A percentile compares a stretch with the other conserved stretches of the same genome.
These are phyloP conservation scores for Cataglyphis hispanica DNA, from an alignment of 1,140 invertebrate species.

Conservation along the genomic window DNA sequence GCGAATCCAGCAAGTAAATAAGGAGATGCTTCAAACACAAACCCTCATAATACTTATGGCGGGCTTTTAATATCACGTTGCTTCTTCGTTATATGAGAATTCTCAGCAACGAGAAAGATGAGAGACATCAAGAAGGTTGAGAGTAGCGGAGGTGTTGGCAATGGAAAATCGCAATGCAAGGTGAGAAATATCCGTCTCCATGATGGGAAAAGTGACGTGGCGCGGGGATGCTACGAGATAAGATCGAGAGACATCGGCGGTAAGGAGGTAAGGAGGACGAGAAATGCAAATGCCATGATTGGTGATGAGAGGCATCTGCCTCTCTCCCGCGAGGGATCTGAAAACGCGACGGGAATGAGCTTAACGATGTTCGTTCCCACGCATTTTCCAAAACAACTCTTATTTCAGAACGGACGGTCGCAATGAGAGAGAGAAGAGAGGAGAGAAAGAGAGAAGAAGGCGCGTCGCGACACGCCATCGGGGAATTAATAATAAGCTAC, in stretches of 20 bases:
- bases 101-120: constrained; percentile 20
- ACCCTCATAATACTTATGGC: constrained; percentile 69
- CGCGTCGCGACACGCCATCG: not conserved
- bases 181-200: constrained; percentile 42
- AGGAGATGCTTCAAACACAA: constrained; percentile 63
- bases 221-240: constrained; percentile 13
- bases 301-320: constrained; percentile 52
- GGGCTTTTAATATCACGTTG: constrained; percentile 66
- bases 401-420: constrained; percentile 7
- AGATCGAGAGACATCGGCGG: constrained; percentile 44
- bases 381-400: constrained; percentile 69
- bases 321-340: not conserved
- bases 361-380: constrained; percentile 48
- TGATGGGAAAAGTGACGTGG: not conserved
- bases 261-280: constrained; percentile 56
- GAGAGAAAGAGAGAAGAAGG: constrained; percentile 6
- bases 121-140: not conserved
- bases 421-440: not conserved
- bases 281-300: constrained; percentile 72
- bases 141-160: not conserved
- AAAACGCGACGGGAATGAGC: constrained; percentile 59
- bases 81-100: constrained; percentile 48
- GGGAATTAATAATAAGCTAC: constrained; percentile 68
- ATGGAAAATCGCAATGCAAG: constrained; percentile 47
- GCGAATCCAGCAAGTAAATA: constrained; percentile 63